Evolutionary conservation across 53 echinoderm and acorn worm genomes (phyloP), one percentile per base, ranked within the genome.

Genomic region (Henricia sp.): DNA sequence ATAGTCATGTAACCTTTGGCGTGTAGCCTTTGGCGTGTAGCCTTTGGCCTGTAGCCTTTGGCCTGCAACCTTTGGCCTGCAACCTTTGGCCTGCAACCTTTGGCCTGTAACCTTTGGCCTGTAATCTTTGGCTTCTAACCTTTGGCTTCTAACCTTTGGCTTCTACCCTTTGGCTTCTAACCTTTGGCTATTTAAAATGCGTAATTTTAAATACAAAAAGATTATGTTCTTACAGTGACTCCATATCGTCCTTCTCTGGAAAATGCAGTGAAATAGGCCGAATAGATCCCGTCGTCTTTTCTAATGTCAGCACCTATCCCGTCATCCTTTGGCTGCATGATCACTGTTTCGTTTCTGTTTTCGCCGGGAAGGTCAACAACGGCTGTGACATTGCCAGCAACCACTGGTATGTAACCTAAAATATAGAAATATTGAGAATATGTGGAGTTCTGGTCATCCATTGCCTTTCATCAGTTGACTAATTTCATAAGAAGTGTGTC

Each of bases 231-330:
- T 91, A 94, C 96, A 88, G 88, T 92, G 16, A 91, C 96, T 6
- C 90, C 90, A 55, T 96, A 94, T 28, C 96, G 70, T 11, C 93
- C 96, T 16, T 82, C 58, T 1, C 92, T 91, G 19, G 84, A 53
- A 41, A 96, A 96, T 27, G 82, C 78, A 13, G 94, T 94, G 42
- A 96, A 96, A 39, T 91, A 96, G 2, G 90, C 82, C 0, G 96
- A 94, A 60, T 96, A 96, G 40, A 96, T 88, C 23, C 96, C 96
- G 29, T 96, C 96, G 33, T 84, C 84, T 58, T 58, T 82, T 24
- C 62, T 90, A 38, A 94, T 66, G 55, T 96, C 96, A 40, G 96
- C 91, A 28, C 96, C 96, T 27, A 90, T 85, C 27, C 96, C 96
- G 41, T 92, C 82, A 72, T 96, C 96, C 21, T 34, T 77, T 1